Base-by-base conservation (phyloP, 2,888 invertebrate species). In the Quadriops clusia region DNA sequence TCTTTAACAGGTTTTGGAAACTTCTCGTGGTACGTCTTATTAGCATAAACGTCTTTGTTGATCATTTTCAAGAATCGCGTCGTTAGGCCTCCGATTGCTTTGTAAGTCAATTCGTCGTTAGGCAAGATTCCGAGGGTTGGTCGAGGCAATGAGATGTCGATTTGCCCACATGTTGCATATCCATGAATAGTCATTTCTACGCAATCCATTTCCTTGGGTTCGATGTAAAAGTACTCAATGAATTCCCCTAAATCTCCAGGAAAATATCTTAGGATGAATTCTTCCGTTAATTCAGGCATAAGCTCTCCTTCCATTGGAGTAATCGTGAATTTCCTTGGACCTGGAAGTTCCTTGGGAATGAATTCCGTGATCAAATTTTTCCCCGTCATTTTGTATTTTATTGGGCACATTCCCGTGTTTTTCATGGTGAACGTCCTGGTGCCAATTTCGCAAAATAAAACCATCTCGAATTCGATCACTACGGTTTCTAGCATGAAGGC, bases 111-210 rank as follows among this genome's bases (percentile, higher is more conserved):
- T 41, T 56, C 51, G 7, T 33, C 34, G 4, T 35, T 23, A 10
- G 43, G 44, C 11, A 30, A 21, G n/a, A 25, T 23, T 5, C 30
- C 18, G 10, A 45, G 33, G 2, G 32, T 26, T 7, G 63, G 60
- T 36, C 69, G 63, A 6, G 62, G 63, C 12, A 72, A 46, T 23
- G 56, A 55, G 14, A 72, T 48, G 46, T 67, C 70, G 16, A 73
- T 51, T 60, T 77, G 76, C 3, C 73, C 68, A 34, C 70, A 63
- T 3, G 68, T 67, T 7, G 69, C 72, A 55, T 65, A 67, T 17
- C 74, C 75, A 39, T 56, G 61, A 3, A 74, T 63, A 34, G 61
- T 61, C 23, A 77, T 63, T n/a, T n/a, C n/a, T n/a, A n/a, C n/a
- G n/a, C n/a, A n/a, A n/a, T n/a, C n/a, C n/a, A n/a, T n/a, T n/a